These are phyloP conservation scores for Lamellibrachia satsuma DNA, from an alignment of 2,888 invertebrate species.

Conservation along the genomic window DNA sequence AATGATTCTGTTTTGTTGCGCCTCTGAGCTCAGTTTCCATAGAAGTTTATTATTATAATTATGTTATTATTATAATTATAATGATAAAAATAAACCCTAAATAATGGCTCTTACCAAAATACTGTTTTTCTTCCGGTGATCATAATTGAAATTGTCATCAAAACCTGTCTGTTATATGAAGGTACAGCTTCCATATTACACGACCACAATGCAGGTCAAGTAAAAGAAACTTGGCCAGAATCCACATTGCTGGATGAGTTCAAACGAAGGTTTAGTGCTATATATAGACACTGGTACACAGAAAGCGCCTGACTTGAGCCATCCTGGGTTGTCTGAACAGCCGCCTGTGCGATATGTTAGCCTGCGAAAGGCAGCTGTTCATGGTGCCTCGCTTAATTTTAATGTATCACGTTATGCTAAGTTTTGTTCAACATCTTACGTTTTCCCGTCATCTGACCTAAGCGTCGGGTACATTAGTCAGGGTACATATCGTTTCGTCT, in stretches of 20 bases:
- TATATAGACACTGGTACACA: neutral
- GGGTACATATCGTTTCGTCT: neutral
- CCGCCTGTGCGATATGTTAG: constrained; percentile 10
- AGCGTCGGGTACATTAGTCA: neutral
- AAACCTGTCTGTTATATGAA: no score
- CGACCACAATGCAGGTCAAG: neutral
- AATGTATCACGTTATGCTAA: neutral
- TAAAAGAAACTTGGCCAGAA: neutral
- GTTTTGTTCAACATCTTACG: neutral
- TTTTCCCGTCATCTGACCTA: neutral
- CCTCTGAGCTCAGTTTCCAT: no score
- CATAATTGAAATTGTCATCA: no score
- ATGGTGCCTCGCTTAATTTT: neutral
- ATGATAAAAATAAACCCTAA: no score
- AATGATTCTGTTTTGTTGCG: no score
- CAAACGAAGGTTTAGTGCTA: neutral
- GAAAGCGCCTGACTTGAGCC: neutral
- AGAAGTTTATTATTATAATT: no score
- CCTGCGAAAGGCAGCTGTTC: neutral
- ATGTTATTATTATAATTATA: no score
- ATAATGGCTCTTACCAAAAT: no score
- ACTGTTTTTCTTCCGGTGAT: no score
- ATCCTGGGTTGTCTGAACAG: neutral
- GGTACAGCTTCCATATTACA: no score
- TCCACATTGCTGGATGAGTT: constrained; percentile 4